A percentile compares a stretch with the other conserved stretches of the same genome.
These are phyloP conservation scores for Dryoscopus gambensis DNA, from an alignment of 2,113 vertebrate species.

Conservation along the genomic window DNA sequence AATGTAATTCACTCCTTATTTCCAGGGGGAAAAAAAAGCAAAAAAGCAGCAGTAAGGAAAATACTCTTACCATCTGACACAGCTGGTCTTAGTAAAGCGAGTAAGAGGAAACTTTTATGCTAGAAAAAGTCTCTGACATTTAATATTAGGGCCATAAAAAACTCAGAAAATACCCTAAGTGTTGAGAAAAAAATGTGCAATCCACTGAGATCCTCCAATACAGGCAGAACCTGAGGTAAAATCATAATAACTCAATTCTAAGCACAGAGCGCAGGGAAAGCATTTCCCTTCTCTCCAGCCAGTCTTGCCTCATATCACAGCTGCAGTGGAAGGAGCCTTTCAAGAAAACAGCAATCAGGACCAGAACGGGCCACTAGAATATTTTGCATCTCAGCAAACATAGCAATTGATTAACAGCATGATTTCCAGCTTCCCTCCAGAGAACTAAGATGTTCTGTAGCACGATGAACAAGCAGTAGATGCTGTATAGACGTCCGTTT, in stretches of 20 bases:
- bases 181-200: background rate
- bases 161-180: background rate
- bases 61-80: slow-evolving; percentile 13
- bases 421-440: background rate
- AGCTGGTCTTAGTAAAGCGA: slow-evolving; percentile 26
- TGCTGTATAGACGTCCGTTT: background rate
- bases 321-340: background rate
- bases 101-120: background rate
- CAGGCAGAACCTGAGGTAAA: background rate
- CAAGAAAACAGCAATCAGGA: background rate
- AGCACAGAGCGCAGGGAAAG: background rate
- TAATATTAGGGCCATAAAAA: background rate
- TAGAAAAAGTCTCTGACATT: background rate
- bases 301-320: background rate
- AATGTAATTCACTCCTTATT: slow-evolving; percentile 38
- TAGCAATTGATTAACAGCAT: background rate
- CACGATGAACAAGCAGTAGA: background rate
- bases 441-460: background rate
- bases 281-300: background rate
- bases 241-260: background rate
- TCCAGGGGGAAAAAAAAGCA: background rate
- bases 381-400: background rate
- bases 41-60: slow-evolving; percentile 1
- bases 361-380: background rate
- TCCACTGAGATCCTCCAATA: background rate